Evolutionary conservation across 2,113 vertebrate species (phyloP).

Genomic region (Nannospalax galili): DNA sequence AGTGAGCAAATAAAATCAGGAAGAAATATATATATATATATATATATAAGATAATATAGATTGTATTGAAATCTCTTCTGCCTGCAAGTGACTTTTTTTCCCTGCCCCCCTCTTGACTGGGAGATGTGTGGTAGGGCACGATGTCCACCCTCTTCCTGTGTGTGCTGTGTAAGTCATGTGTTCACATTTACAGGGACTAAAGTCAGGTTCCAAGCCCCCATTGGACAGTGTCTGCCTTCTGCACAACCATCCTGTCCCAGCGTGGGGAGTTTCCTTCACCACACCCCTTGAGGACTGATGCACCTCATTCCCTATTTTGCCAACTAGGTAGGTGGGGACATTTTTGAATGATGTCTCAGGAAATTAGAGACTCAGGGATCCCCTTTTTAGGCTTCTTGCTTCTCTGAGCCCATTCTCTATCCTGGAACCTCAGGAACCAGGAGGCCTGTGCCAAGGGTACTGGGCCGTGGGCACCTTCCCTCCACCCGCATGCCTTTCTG

Average conservation of each 20-base stretch:
- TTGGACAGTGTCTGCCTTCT: neutral
- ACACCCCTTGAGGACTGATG: neutral
- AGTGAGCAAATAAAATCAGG: conserved; percentile 86
- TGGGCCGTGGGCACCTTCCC: neutral
- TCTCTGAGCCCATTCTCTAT: neutral
- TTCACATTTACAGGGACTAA: neutral
- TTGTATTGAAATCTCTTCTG: conserved; percentile 83
- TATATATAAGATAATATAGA: conserved; percentile 87
- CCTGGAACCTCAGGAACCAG: no score
- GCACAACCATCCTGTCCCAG: neutral
- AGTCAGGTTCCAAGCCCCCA: neutral
- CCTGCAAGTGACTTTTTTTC: conserved; percentile 59
- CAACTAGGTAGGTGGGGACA: no score
- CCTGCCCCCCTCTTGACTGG: accelerated
- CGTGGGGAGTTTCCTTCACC: neutral
- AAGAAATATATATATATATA: conserved; percentile 83
- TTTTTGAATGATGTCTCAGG: neutral
- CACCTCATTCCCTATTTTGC: neutral
- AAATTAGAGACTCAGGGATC: neutral
- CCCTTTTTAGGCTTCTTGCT: neutral
- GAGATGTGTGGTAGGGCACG: neutral
- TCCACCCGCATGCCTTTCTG: neutral
- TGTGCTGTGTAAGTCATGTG: no score
- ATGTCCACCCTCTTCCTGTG: neutral
- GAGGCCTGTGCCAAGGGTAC: neutral